Conservation (phyloP, 1,140 invertebrate genomes). For the Halesus radiatus region DNA sequence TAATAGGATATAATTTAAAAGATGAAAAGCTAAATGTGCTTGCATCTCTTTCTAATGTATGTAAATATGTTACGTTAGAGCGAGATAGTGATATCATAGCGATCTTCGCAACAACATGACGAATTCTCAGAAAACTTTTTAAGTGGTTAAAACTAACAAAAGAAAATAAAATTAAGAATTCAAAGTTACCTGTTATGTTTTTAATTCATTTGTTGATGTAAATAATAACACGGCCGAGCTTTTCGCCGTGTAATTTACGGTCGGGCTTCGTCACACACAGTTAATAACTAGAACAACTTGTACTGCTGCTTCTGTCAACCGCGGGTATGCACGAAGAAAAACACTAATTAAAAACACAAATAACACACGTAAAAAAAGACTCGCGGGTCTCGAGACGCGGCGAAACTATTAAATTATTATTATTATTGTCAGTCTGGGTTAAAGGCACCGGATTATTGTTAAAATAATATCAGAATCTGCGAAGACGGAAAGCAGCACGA, state of each 20-base stretch:
- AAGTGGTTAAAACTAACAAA: conserved; percentile 24
- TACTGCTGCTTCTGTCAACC: conserved; percentile 18
- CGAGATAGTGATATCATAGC: background rate
- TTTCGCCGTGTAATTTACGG: background rate
- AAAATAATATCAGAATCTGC: conserved; percentile 34
- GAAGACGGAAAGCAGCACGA: conserved; percentile 23
- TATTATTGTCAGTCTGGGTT: conserved; percentile 36
- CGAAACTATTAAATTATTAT: background rate
- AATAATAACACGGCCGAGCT: background rate
- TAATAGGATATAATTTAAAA: conserved; percentile 24
- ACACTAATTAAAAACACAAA: conserved; percentile 9
- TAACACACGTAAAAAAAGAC: background rate
- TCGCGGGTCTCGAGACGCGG: background rate
- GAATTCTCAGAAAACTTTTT: conserved; percentile 43
- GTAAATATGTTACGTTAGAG: background rate
- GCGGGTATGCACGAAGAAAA: background rate
- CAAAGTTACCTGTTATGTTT: background rate
- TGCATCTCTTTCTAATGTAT: background rate
- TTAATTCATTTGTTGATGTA: conserved; percentile 28
- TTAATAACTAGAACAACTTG: conserved; percentile 27
- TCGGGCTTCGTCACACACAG: conserved; percentile 20
- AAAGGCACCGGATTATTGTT: conserved; percentile 37
- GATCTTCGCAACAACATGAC: background rate
- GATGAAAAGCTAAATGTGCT: background rate
- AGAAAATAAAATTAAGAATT: conserved; percentile 14